Base-by-base conservation (phyloP, 2,888 invertebrate species). In the Troides helena region DNA sequence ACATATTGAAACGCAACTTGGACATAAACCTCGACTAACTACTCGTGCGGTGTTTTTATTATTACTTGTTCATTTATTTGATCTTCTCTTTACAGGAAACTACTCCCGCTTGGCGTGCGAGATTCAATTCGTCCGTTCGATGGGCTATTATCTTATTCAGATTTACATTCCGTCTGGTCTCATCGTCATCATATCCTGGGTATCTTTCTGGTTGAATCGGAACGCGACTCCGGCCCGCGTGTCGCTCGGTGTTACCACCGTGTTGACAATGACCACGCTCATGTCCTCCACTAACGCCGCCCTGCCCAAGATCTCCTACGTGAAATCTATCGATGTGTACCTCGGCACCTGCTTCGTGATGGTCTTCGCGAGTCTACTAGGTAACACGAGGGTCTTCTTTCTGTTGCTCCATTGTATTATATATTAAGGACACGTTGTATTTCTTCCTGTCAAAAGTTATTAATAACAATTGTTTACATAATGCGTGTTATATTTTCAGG, bases 101-200 rank as follows among this genome's bases (percentile, higher is more conserved):
- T 99, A 99, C 93, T 98, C 98, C 80, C 95, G 98, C 81, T 93
- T 99, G 94, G 97, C 97, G 80, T 98, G 98, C 92, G 98, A 98
- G 94, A 98, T 99, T 89, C 98, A 98, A 93, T 98, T 99, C 93
- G 98, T 98, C 80, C 96, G 99, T 78, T 98, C 98, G 83, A 98
- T 99, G 98, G 99, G 99, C 86, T 99, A 99, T 95, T 99, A 99
- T 94, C 95, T 98, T 90, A 99, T 99, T 93, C 98, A 98, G 94
- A 98, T 98, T 93, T 98, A 98, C 94, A 98, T 98, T 93, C 98
- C 98, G 84, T 98, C 98, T 92, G 97, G 98, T 87, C 95, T 98
- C 92, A 98, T 98, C 90, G 98, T 98, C 89, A 97, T 98, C 92
- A 98, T 98, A 93, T 98, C 98, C 81, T 98, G 98, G 98, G 98